Evolutionary conservation across 2,113 vertebrate species (phyloP).

Genomic region (Mesembrinibis cayennensis): DNA sequence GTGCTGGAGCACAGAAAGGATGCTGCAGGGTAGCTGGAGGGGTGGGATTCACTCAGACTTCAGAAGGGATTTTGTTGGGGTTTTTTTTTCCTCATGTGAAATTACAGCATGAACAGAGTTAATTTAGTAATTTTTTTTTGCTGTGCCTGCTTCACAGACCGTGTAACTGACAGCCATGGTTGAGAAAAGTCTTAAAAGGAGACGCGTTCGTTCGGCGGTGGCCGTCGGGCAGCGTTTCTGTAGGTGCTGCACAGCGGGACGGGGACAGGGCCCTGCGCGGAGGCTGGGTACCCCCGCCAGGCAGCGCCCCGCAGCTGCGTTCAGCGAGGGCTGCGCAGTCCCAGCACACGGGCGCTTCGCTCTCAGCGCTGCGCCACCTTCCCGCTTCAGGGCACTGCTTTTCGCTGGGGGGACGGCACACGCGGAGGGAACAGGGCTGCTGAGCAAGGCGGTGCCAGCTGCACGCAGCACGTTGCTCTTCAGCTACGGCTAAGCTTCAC

Average conservation of each 20-base stretch:
- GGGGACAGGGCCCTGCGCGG: no score
- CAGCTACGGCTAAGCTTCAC: not conserved
- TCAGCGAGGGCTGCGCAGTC: not conserved
- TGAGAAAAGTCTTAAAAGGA: not conserved
- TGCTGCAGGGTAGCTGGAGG: not conserved
- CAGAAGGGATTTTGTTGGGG: not conserved
- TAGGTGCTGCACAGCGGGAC: rapidly evolving
- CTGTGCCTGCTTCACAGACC: no score
- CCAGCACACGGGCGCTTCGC: rapidly evolving
- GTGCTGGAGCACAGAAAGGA: not conserved
- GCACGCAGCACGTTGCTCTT: rapidly evolving
- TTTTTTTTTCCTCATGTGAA: not conserved
- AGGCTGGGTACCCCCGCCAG: not conserved
- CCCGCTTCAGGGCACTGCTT: not conserved
- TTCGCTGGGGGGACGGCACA: rapidly evolving
- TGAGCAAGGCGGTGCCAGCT: not conserved
- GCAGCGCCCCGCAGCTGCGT: not conserved
- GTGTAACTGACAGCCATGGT: no score
- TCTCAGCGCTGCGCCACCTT: not conserved
- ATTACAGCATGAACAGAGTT: not conserved
- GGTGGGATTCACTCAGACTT: not conserved
- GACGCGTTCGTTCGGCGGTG: rapidly evolving
- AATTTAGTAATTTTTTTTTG: not conserved
- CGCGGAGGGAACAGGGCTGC: not conserved
- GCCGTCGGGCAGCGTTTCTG: rapidly evolving